Base-by-base conservation (phyloP, 2,888 invertebrate genomes). In the Macrophya alboannulata region DNA sequence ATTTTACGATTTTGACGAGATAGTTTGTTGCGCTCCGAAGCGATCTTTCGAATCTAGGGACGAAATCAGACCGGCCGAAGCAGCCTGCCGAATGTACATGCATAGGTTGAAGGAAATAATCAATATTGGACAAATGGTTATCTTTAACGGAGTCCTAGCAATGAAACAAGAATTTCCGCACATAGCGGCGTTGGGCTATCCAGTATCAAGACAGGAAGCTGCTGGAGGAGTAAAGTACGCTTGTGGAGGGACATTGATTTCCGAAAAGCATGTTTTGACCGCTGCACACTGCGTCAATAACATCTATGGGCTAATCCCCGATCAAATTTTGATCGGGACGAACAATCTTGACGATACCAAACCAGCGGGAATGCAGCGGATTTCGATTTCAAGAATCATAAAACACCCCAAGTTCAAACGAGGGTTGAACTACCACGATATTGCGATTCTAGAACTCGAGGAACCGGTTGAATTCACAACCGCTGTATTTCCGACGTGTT, bases 21-120 rank as follows among this genome's bases (percentile, higher is more conserved):
- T 95, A 45, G 94, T 95, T n/a, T 95, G 95, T 88, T 95, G 95
- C 88, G 94, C 95, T 59, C 12, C 10, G 8, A 10, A 65, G 12
- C 31, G n/a, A n/a, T n/a, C n/a, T n/a, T n/a, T n/a, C n/a, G n/a
- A n/a, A n/a, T n/a, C n/a, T n/a, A n/a, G n/a, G n/a, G n/a, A n/a
- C n/a, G n/a, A n/a, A n/a, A n/a, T 65, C 3, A 79, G 79, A 37
- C 55, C 37, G 4, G 79, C 59, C 1, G 59, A 59, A 37, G 79
- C 40, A 4, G 79, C 59, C 1, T 79, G 79, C 79, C 31, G 17
- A 77, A 31, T 15, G 31, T 31, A 31, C 51, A 25, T 15, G 51
- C n/a, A 37, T 9, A 51, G 31, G 31, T 31, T 51, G 12, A 2
- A 1, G 3, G 9, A 17, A 9, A 43, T 2, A 21, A 12, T 3